A percentile compares a stretch with the other conserved stretches of the same genome.
phyloP scores from a whole-genome alignment of 2,888 invertebrate species.

The Drosophila phalerata region DNA sequence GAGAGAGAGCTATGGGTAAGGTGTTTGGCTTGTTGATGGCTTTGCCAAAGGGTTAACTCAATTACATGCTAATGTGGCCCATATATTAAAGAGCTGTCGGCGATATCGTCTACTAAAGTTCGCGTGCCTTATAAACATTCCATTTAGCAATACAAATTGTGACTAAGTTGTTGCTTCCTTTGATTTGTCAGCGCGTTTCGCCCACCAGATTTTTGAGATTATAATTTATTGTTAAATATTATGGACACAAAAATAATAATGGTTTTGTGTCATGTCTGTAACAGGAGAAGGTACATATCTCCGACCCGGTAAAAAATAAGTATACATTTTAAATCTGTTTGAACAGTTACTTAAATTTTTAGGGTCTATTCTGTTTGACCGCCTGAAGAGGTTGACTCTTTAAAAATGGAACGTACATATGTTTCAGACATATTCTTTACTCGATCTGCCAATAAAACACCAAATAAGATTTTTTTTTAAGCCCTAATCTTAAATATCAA shows the following conservation, averaged over 20 bases:
- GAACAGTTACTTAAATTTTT: not conserved
- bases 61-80: slow-evolving; percentile 31
- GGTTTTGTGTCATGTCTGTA: not conserved
- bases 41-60: slow-evolving; percentile 28
- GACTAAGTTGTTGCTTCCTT: slow-evolving; percentile 64
- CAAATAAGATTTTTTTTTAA: too few relatives aligned
- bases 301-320: too few relatives aligned
- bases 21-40: slow-evolving; percentile 24
- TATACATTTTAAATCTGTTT: not conserved
- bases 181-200: slow-evolving; percentile 49
- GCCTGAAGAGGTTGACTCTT: not conserved
- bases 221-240: slow-evolving; percentile 9
- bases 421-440: too few relatives aligned
- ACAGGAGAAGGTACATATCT: not conserved
- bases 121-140: slow-evolving; percentile 61
- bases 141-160: slow-evolving; percentile 53
- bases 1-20: not conserved
- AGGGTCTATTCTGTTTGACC: too few relatives aligned
- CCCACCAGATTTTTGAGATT: slow-evolving; percentile 29
- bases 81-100: slow-evolving; percentile 20
- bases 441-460: too few relatives aligned
- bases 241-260: not conserved
- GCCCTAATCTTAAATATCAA: too few relatives aligned
- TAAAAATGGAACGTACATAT: not conserved
- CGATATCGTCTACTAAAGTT: slow-evolving; percentile 45